These are phyloP conservation scores for Melinaea menophilus DNA, from an alignment of 2,888 invertebrate genomes.

Conservation along the genomic window DNA sequence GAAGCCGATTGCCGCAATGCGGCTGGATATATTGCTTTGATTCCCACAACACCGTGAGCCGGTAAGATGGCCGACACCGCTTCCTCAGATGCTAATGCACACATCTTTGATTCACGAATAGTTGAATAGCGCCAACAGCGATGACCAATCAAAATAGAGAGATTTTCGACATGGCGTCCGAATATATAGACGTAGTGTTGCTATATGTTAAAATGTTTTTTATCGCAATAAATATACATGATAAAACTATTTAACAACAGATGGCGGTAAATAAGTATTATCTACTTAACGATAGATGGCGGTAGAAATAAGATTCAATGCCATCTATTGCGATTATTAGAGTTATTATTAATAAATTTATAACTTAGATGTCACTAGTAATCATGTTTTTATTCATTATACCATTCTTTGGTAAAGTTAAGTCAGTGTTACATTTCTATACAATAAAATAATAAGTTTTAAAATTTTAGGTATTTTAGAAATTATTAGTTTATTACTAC, in stretches of 20 bases:
- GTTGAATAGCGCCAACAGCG: conserved; percentile 21
- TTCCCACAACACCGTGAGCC: conserved; percentile 32
- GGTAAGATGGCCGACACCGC: conserved; percentile 63
- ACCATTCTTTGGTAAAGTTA: background rate
- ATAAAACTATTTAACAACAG: conserved; percentile 13
- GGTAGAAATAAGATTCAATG: background rate
- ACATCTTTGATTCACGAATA: conserved; percentile 33
- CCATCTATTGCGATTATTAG: background rate
- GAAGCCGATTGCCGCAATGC: conserved; percentile 61
- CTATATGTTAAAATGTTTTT: conserved; percentile 44
- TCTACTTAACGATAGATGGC: conserved; percentile 35
- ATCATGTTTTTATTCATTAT: background rate
- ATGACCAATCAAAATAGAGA: conserved; percentile 69
- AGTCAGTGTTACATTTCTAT: too few species aligned
- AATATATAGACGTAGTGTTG: conserved; percentile 59
- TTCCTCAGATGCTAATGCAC: conserved; percentile 40
- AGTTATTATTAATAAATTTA: background rate
- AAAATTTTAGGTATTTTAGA: too few species aligned
- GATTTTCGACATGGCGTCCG: conserved; percentile 47
- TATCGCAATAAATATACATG: conserved; percentile 46
- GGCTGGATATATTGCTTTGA: conserved; percentile 49
- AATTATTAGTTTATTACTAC: too few species aligned
- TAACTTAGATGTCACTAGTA: background rate
- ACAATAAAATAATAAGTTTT: too few species aligned
- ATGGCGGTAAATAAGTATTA: conserved; percentile 8